Base-by-base conservation (phyloP, 2,888 invertebrate species). In the Drosophila robusta region DNA sequence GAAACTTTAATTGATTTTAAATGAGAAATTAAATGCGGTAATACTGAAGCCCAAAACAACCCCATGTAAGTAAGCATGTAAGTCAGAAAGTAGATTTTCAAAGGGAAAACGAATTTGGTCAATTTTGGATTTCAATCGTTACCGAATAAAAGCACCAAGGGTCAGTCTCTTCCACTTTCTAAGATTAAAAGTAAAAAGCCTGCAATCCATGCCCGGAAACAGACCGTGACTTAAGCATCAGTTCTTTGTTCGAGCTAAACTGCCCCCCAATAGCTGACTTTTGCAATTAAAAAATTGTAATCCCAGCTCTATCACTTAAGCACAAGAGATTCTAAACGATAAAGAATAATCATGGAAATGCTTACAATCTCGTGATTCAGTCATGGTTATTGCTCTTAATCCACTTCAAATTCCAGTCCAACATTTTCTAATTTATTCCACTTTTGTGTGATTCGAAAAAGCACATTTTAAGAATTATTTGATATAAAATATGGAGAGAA, bases 1-100 rank as follows among this genome's bases (percentile, higher is more conserved):
- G 73, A 70, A 76, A 78, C 65, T 85, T 77, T 81, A 84, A 86
- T 79, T 85, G 79, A 83, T 83, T 83, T 79, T 45, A 56, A 78
- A 87, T 79, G 77, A 79, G 85, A 75, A 75, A 78, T 63, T 70
- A 57, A 60, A 74, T 77, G 66, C 51, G 45, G 56, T 67, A 68
- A 68, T 61, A 62, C 32, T 26, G 18, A 44, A n/a, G 12, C n/a
- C 34, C 12, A 58, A 38, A 46, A 42, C 50, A 39, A 12, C 12
- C 39, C 49, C 38, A 34, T 66, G 32, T 50, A 39, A 47, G 39
- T 52, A 16, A n/a, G 44, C 38, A 26, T 63, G 14, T 62, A 42
- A 52, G 55, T 16, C 71, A 18, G 29, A 54, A 70, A 62, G 29
- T 42, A 44, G 49, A 51, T 44, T 24, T 29, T 44, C 26, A 46